phyloP scores from a whole-genome alignment of 2,797 vertebrate genomes.

The Crax fasciolata region DNA sequence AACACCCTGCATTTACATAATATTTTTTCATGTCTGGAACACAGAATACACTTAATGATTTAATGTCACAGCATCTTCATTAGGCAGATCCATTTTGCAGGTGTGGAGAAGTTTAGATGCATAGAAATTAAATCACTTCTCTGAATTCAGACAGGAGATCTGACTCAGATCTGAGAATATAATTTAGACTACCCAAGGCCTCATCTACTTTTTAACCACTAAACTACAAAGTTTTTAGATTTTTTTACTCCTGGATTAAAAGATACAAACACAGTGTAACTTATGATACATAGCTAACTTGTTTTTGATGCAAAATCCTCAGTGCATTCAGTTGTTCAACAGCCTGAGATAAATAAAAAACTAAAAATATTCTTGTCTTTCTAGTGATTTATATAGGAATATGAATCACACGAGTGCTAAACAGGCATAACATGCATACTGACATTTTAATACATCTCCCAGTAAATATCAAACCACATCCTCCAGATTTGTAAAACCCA shows the following conservation, averaged over 20 bases:
- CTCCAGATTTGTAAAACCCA: not conserved
- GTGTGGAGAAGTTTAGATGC: not conserved
- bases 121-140: not conserved
- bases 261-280: not conserved
- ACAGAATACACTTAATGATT: not conserved
- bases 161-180: not conserved
- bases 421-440: not conserved
- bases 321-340: not conserved
- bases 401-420: conserved; percentile 4
- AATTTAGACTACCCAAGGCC: not conserved
- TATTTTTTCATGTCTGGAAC: not conserved
- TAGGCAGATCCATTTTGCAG: not conserved
- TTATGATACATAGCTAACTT: not conserved
- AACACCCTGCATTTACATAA: not conserved
- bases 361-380: conserved; percentile 5
- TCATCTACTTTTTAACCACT: not conserved
- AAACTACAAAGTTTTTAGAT: not conserved
- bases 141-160: not conserved
- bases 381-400: not conserved
- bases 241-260: not conserved
- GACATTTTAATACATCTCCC: conserved; percentile 39
- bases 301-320: not conserved
- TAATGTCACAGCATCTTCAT: not conserved
- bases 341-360: not conserved
- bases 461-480: not conserved